These are phyloP conservation scores for Automeris io DNA, from an alignment of 2,888 invertebrate genomes.

Conservation along the genomic window DNA sequence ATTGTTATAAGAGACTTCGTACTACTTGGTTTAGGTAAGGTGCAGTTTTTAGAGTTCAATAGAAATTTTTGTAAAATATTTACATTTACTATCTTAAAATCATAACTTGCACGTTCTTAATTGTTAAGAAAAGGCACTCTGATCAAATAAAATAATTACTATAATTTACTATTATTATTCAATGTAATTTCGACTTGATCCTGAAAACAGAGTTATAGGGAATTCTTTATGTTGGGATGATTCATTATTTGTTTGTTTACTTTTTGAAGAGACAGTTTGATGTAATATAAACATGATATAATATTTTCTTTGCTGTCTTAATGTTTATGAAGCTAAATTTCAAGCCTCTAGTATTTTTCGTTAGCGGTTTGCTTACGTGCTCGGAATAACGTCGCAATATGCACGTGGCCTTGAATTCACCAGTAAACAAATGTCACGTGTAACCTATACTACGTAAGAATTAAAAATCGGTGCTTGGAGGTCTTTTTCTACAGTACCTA, in stretches of 20 bases:
- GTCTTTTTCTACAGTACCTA: conserved; percentile 25
- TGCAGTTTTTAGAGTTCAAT: too few species aligned
- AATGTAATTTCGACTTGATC: conserved; percentile 13
- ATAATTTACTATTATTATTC: conserved; percentile 7
- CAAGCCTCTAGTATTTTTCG: conserved; percentile 18
- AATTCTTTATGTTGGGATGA: conserved; percentile 26
- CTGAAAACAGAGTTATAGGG: conserved; percentile 20
- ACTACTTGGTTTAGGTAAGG: too few species aligned
- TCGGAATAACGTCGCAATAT: conserved; percentile 59
- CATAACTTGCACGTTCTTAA: too few species aligned
- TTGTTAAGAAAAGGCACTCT: too few species aligned
- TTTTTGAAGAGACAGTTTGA: conserved; percentile 7
- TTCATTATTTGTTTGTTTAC: conserved; percentile 30
- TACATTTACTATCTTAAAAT: too few species aligned
- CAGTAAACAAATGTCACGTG: conserved; percentile 70
- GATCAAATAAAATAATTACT: too few species aligned
- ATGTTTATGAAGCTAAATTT: not conserved
- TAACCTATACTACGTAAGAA: conserved; percentile 24
- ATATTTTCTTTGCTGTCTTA: not conserved
- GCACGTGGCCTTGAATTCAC: conserved; percentile 56
- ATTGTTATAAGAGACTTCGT: too few species aligned
- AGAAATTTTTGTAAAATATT: too few species aligned
- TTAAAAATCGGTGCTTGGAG: conserved; percentile 31
- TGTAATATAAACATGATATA: not conserved
- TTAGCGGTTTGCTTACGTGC: conserved; percentile 37